phyloP scores from a whole-genome alignment of 2,888 invertebrate genomes.

The Aphrophora alni region DNA sequence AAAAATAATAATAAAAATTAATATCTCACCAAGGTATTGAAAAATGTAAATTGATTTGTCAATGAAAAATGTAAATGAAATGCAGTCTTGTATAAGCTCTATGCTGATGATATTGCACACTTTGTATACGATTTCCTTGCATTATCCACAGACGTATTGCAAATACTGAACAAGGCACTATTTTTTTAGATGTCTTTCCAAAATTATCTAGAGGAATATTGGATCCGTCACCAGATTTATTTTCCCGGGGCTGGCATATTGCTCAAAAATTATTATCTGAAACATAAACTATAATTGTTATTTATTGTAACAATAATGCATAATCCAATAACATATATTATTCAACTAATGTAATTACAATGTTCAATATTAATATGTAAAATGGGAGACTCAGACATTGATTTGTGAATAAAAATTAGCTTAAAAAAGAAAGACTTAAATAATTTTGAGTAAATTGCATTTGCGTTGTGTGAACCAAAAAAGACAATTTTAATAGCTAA shows the following conservation, averaged over 20 bases:
- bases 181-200: background rate
- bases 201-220: background rate
- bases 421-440: too few species aligned
- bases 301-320: too few species aligned
- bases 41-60: background rate
- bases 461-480: too few species aligned
- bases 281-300: slow-evolving; percentile 3
- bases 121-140: background rate
- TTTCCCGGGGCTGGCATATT: slow-evolving; percentile 17
- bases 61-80: too few species aligned
- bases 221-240: slow-evolving; percentile 22
- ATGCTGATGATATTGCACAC: background rate
- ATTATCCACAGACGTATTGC: background rate
- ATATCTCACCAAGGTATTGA: background rate
- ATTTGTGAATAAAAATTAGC: too few species aligned
- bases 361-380: too few species aligned
- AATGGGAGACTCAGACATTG: too few species aligned
- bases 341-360: too few species aligned
- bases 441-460: too few species aligned
- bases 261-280: slow-evolving; percentile 40
- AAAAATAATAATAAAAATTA: background rate
- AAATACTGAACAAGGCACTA: background rate
- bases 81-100: too few species aligned
- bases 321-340: too few species aligned
- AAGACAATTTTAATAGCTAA: too few species aligned